Evolutionary conservation across 2,113 vertebrate genomes (phyloP), one percentile per base, ranked within the genome.

Genomic region (Sceloporus undulatus): DNA sequence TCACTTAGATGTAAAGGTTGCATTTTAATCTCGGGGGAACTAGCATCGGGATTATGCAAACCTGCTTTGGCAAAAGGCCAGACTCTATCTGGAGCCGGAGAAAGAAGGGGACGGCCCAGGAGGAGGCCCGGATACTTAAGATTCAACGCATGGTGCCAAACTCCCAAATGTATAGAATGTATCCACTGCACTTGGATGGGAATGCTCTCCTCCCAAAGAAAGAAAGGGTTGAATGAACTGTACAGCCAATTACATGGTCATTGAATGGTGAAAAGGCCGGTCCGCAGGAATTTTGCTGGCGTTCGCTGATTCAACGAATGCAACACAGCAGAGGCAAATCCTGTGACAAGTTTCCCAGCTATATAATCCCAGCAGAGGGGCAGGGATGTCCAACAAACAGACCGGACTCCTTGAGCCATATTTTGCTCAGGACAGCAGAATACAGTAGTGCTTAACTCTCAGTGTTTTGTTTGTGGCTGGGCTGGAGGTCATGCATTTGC

Each of bases 181-280:
- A 89, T 87, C 88, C 0, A 2, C 79, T 52, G 80, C 29, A 0
- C 3, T 75, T 91, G 29, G 88, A 88, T 87, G 84, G 89, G 92
- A 86, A 42, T 23, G 18, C 87, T 92, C 85, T 88, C 91, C 40
- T 95, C 91, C 93, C 82, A 62, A 0, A 94, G 88, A 93, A 94
- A 93, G 92, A 95, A 95, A 95, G 90, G 91, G 75, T 80, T 92
- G 94, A 94, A 94, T 95, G 94, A 94, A 94, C 94, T 90, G 93
- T 88, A 93, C 89, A 91, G 92, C 92, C 91, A 95, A 95, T 95
- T 94, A 93, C 93, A 94, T 95, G 94, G 94, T 94, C 93, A 95
- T 89, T 95, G 93, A 95, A 82, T 94, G 94, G 94, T 90, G 90
- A 95, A 95, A 94, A 94, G 92, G 85, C 92, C 89, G 59, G 73